Evolutionary conservation across 2,797 vertebrate species (phyloP), one percentile per base, ranked within the genome.

Genomic region (Rallus crepitans): DNA sequence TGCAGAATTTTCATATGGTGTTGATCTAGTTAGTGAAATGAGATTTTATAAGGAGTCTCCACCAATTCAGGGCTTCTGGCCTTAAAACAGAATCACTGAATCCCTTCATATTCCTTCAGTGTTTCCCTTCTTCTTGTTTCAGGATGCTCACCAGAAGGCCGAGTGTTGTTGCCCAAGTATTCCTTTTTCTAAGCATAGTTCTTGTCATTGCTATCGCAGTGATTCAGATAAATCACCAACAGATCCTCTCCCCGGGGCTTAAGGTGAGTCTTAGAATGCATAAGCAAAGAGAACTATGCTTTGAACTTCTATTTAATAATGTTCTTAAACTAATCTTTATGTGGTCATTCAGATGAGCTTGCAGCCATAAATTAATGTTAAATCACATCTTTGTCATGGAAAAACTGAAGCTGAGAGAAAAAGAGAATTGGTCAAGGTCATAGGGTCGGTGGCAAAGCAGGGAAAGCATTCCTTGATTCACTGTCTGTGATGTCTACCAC

Each of bases 121-220:
- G 5, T 53, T 72, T 77, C 35, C 59, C 14, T 50, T 85, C 94
- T 86, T 90, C 21, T 93, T 93, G 35, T 94, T 92, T 86, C 92
- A 97, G 95, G 89, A 97, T 98, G 90, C 97, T 98, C 73, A 98
- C 98, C 90, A 98, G 98, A 97, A 98, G 98, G 55, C 97, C 98
- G 14, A 96, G 98, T 89, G 94, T 98, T 60, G 56, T 97, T 53
- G 98, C 99, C 55, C 78, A 98, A 53, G 94, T 98, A 47, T 97
- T 99, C 88, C 97, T 99, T 75, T 85, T 99, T 80, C 96, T 98
- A 69, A 99, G 99, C 53, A 82, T 99, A 35, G 98, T 98, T n/a
- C 98, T 99, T 66, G 98, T 99, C 23, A 95, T 99, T 87, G 93
- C 98, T 37, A 98, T 99, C 85, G 98, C 98, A 4, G 95, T 99